These are phyloP conservation scores for Syrphus vitripennis DNA, from an alignment of 2,888 invertebrate species.

Conservation along the genomic window DNA sequence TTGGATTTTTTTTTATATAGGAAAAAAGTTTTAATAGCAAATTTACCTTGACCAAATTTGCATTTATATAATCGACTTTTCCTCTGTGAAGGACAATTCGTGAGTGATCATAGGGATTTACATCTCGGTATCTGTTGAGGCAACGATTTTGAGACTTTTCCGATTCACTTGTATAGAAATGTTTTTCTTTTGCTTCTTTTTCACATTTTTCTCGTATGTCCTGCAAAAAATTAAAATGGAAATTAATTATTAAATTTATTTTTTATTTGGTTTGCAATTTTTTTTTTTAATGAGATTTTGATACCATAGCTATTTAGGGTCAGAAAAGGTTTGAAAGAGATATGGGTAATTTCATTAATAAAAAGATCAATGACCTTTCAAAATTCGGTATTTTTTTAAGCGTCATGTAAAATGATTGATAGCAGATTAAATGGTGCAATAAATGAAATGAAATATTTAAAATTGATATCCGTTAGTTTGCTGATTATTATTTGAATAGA, in stretches of 20 bases:
- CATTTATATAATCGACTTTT: conserved; percentile 95
- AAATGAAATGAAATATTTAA: too few relatives aligned
- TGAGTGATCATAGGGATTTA: conserved; percentile 97
- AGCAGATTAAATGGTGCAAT: too few relatives aligned
- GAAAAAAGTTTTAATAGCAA: neutral
- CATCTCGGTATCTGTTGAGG: conserved; percentile 96
- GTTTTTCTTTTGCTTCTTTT: conserved; percentile 84
- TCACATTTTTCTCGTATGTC: conserved; percentile 88
- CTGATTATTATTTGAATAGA: too few relatives aligned
- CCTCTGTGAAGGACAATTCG: conserved; percentile 90
- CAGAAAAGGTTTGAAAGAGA: too few relatives aligned
- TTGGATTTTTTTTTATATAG: neutral
- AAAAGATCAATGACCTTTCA: too few relatives aligned
- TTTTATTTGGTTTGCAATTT: too few relatives aligned
- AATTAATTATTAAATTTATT: neutral
- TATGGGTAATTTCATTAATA: too few relatives aligned
- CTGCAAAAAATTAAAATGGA: conserved; percentile 82
- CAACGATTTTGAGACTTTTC: conserved; percentile 82
- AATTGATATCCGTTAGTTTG: too few relatives aligned
- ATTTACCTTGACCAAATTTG: conserved; percentile 91
- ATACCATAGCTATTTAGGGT: too few relatives aligned
- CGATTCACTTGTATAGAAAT: conserved; percentile 80
- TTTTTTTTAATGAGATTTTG: too few relatives aligned
- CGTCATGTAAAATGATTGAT: too few relatives aligned
- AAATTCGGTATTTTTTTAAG: too few relatives aligned